These are phyloP conservation scores for Callosobruchus maculatus DNA, from an alignment of 2,888 invertebrate species.

Conservation along the genomic window DNA sequence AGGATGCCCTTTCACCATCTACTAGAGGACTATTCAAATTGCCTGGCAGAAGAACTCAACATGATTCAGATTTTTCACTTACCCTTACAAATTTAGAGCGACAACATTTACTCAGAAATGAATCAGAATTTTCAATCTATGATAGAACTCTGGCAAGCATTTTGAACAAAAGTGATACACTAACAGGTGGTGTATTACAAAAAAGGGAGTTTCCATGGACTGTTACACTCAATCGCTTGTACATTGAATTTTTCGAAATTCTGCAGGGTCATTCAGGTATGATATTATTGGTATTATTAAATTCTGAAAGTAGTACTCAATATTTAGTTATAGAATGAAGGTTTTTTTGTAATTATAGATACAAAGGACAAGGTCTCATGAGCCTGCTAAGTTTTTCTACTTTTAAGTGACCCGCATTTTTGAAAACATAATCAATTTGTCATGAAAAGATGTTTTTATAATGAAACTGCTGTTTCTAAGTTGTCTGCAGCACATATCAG, in stretches of 20 bases:
- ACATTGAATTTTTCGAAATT: slow-evolving; percentile 45
- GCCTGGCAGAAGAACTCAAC: neutral
- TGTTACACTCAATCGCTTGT: slow-evolving; percentile 40
- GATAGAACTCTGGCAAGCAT: slow-evolving; percentile 24
- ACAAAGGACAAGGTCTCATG: no score
- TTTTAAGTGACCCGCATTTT: no score
- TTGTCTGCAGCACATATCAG: no score
- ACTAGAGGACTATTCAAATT: slow-evolving; percentile 30
- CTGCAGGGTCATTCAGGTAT: slow-evolving; percentile 39
- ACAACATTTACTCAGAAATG: slow-evolving; percentile 18
- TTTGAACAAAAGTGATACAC: slow-evolving; percentile 28
- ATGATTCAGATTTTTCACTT: slow-evolving; percentile 5
- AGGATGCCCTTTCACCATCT: slow-evolving; percentile 40
- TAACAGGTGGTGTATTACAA: slow-evolving; percentile 40
- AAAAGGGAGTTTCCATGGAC: slow-evolving; percentile 39
- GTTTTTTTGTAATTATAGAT: no score
- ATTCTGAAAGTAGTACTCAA: no score
- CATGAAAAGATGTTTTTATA: no score
- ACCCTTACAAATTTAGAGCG: slow-evolving; percentile 33
- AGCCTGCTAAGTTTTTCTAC: no score
- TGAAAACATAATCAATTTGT: no score
- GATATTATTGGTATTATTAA: neutral
- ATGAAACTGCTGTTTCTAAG: no score
- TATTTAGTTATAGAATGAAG: no score
- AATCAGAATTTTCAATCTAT: slow-evolving; percentile 14